Evolutionary conservation across 2,888 invertebrate species (phyloP), one percentile per base, ranked within the genome.

Genomic region (Ceraclea dissimilis): DNA sequence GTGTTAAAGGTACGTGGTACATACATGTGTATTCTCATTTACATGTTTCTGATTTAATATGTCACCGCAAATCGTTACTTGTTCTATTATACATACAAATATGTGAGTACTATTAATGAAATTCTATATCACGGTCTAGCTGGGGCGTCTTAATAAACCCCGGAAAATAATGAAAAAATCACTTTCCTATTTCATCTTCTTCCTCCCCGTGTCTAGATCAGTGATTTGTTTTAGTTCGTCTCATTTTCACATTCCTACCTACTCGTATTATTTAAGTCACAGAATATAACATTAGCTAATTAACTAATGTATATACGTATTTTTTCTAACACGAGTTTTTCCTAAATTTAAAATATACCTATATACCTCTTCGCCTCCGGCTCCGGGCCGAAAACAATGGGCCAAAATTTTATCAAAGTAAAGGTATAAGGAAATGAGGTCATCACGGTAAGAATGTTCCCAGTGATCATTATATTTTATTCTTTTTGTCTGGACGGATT

Each of bases 311-410:
- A 11, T 31, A 31, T 31, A 31, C 8, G 11, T 8, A 31, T 8
- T 31, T 31, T 31, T 31, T 11, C 11, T 11, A 8, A 31, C 11
- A 31, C 6, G 31, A 8, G 31, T 31, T n/a, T n/a, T 39, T 39
- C 53, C 47, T 57, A 52, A 57, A 57, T 57, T 57, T 52, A 57
- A 46, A 46, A 34, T 44, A 33, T 48, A 2, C n/a, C n/a, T n/a
- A n/a, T n/a, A n/a, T n/a, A n/a, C n/a, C n/a, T n/a, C 39, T 8
- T 39, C 39, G 5, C 39, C 39, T 44, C n/a, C 39, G 44, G 43
- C 47, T 26, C 44, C 46, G 19, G 51, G 34, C 26, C 16, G 52
- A 53, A 57, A 57, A 57, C 57, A 57, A 57, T 49, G 57, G 52
- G 49, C 57, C 48, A 49, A 57, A 52, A 56, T 56, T 48, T 49